Evolutionary conservation across 2,113 vertebrate genomes (phyloP).

Genomic region (Ageneiosus marmoratus): DNA sequence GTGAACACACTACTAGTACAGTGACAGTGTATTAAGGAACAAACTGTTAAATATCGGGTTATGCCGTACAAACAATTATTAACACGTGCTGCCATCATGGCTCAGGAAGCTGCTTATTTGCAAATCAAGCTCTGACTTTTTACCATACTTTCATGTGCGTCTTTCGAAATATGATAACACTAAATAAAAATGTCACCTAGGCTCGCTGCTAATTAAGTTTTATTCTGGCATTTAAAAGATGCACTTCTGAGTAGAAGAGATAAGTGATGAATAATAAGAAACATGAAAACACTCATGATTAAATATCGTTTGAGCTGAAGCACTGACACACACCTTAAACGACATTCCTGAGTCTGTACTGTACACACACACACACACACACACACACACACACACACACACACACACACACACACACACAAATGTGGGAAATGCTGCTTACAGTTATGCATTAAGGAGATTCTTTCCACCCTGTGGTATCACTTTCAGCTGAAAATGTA

Average conservation of each 20-base stretch:
- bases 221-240: background rate
- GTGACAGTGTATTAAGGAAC: background rate
- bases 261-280: background rate
- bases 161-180: background rate
- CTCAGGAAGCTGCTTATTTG: slow-evolving; percentile 6
- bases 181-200: background rate
- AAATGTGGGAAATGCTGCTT: background rate
- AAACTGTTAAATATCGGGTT: background rate
- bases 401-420: slow-evolving; percentile 5
- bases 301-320: background rate
- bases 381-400: background rate
- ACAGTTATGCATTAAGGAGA: background rate
- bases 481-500: background rate
- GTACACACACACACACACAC: background rate
- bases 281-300: background rate
- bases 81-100: background rate
- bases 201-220: background rate
- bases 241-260: background rate
- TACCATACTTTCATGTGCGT: background rate
- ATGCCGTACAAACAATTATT: background rate
- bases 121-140: background rate
- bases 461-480: background rate
- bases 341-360: slow-evolving; percentile 26
- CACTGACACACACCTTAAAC: slow-evolving; percentile 1
- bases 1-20: background rate